Evolutionary conservation across 2,113 vertebrate species (phyloP).

Genomic region (Cervus canadensis): DNA sequence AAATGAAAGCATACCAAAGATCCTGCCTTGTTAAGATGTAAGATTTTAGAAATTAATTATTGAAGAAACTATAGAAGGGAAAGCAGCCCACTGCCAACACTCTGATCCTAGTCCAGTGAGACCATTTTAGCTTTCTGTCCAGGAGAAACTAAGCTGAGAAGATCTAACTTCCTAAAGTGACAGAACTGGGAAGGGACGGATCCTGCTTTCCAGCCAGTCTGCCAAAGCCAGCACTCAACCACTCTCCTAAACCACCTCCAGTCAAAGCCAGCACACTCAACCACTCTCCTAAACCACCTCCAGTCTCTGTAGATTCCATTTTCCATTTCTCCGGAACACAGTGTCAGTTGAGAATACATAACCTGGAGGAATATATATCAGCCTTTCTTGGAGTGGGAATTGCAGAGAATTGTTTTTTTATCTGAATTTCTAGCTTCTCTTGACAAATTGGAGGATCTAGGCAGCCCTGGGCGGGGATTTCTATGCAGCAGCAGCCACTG

Average conservation of each 20-base stretch:
- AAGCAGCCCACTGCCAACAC: not conserved
- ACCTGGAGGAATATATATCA: not conserved
- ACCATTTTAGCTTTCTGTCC: not conserved
- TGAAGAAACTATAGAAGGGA: not conserved
- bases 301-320: not conserved
- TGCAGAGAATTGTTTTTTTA: not conserved
- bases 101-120: not conserved
- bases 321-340: not conserved
- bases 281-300: not conserved
- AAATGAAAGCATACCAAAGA: not conserved
- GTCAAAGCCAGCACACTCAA: not conserved
- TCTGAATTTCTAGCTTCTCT: not conserved
- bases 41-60: not conserved
- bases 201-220: not conserved
- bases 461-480: not conserved
- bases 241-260: not conserved
- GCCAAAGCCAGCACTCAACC: not conserved
- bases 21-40: not conserved
- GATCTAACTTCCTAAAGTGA: not conserved
- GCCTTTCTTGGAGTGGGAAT: not conserved
- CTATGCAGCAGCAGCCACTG: not conserved
- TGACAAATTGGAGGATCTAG: not conserved
- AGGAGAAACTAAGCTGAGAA: not conserved
- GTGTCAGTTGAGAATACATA: not conserved
- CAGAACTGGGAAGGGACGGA: not conserved